These are phyloP conservation scores for Onychomys torridus DNA, from an alignment of 2,797 vertebrate species.

Conservation along the genomic window DNA sequence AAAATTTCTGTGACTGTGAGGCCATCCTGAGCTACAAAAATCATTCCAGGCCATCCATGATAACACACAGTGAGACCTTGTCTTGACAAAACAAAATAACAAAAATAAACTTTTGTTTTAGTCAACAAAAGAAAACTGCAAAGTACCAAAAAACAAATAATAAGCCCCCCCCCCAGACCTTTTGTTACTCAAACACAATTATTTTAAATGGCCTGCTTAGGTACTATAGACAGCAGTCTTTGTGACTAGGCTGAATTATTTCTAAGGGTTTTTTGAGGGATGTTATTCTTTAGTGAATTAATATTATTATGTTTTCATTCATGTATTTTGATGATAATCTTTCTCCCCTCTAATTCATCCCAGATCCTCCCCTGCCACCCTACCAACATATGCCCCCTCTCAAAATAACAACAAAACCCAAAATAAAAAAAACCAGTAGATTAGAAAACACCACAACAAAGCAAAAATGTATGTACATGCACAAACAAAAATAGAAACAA, in stretches of 20 bases:
- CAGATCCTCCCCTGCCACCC: not conserved
- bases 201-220: not conserved
- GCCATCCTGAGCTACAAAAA: not conserved
- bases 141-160: not conserved
- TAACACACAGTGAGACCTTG: not conserved
- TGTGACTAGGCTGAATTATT: not conserved
- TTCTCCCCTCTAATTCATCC: not conserved
- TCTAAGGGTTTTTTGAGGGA: not conserved
- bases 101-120: conserved; percentile 41
- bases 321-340: not conserved
- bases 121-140: not conserved
- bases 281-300: not conserved
- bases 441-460: not conserved
- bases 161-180: not conserved
- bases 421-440: not conserved
- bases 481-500: not conserved
- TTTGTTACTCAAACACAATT: conserved; percentile 1
- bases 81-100: not conserved
- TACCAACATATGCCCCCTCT: not conserved
- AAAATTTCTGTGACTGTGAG: not conserved
- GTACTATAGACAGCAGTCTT: not conserved
- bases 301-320: not conserved
- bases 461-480: not conserved
- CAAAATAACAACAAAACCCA: not conserved
- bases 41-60: too few species aligned